Percentiles rank a stretch among this genome's conserved stretches.
phyloP scores from a whole-genome alignment of 1,140 invertebrate genomes.

The Gryllus bimaculatus region DNA sequence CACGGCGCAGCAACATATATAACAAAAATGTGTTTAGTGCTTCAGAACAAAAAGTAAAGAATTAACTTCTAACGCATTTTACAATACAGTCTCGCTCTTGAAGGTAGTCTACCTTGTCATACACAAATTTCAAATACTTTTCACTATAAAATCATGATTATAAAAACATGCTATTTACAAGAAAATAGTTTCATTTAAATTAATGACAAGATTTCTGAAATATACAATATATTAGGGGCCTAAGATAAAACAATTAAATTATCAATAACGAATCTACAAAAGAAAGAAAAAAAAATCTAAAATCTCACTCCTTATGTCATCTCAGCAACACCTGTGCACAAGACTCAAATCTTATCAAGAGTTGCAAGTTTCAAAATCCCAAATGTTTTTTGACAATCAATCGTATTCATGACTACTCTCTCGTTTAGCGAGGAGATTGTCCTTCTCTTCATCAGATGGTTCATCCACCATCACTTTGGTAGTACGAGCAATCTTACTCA shows the following conservation, averaged over 20 bases:
- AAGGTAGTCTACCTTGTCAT: no score
- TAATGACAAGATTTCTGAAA: not conserved
- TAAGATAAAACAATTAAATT: not conserved
- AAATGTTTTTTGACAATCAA: constrained; percentile 32
- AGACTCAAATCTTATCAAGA: not conserved
- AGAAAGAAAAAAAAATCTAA: not conserved
- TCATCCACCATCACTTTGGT: constrained; percentile 35
- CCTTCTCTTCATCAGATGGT: constrained; percentile 50
- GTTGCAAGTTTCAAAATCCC: not conserved
- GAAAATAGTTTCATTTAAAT: not conserved
- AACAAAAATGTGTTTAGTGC: no score
- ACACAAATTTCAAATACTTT: no score
- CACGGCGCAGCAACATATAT: no score
- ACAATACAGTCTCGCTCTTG: no score
- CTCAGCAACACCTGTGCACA: not conserved
- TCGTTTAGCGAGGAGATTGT: constrained; percentile 46
- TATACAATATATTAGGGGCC: not conserved
- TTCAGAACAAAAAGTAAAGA: no score
- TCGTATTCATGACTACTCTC: constrained; percentile 66
- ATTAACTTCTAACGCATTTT: no score
- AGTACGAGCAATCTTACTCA: constrained; percentile 36
- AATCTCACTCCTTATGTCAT: not conserved
- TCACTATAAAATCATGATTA: no score
- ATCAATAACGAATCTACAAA: not conserved
- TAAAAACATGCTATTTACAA: not conserved